Evolutionary conservation across 2,797 vertebrate species (phyloP).

Genomic region (Urosaurus nigricauda): DNA sequence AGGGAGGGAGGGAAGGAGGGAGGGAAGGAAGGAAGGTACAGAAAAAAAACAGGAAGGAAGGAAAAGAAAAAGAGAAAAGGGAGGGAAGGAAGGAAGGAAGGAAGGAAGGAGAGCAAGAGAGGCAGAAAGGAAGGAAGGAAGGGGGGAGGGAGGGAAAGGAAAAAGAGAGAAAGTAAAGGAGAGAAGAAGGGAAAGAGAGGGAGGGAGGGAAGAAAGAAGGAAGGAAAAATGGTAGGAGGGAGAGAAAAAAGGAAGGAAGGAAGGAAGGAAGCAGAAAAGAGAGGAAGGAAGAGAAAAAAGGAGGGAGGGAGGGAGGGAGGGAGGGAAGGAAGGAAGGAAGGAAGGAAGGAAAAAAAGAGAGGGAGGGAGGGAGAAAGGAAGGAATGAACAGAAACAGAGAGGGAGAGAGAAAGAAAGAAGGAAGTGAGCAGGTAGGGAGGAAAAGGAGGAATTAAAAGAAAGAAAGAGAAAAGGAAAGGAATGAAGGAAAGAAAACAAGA

Average conservation of each 20-base stretch:
- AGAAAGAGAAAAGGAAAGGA: background rate
- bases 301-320: background rate
- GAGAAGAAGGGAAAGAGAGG: fast-evolving
- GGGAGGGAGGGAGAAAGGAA: too few relatives aligned
- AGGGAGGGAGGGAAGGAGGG: too few relatives aligned
- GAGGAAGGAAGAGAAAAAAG: too few relatives aligned
- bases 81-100: background rate
- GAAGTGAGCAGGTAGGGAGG: fast-evolving
- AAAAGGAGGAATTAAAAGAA: fast-evolving
- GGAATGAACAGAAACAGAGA: too few relatives aligned
- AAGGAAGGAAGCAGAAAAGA: fast-evolving
- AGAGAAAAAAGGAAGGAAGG: too few relatives aligned
- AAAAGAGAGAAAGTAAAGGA: background rate
- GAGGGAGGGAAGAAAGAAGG: fast-evolving
- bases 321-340: too few relatives aligned
- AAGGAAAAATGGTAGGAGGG: background rate
- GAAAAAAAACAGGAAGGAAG: fast-evolving
- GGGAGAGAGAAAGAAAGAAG: background rate
- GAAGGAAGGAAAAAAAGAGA: too few relatives aligned
- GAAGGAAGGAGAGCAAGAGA: fast-evolving
- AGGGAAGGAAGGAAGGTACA: too few relatives aligned
- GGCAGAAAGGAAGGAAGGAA: too few relatives aligned
- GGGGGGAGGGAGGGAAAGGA: too few relatives aligned
- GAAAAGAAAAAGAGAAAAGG: background rate
- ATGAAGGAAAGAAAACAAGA: background rate